These are phyloP conservation scores for Anastatus disparis DNA, from an alignment of 1,140 invertebrate species.

Conservation along the genomic window DNA sequence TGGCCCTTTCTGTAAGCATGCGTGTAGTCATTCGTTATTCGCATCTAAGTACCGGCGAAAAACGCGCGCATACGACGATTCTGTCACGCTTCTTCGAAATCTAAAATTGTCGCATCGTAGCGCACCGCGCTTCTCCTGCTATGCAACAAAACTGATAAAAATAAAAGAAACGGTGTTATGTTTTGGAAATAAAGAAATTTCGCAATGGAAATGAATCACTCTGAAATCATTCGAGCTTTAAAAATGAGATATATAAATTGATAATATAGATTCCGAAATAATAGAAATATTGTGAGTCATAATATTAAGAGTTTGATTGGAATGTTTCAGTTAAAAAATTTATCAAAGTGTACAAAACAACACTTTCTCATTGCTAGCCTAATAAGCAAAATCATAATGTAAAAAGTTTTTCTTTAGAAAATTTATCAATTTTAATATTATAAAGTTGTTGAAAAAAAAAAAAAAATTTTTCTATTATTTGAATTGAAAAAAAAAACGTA, in stretches of 20 bases:
- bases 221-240: neutral
- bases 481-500: too few relatives aligned
- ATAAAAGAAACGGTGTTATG: neutral
- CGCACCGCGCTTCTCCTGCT: neutral
- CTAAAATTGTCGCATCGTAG: slow-evolving; percentile 22
- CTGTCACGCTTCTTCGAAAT: slow-evolving; percentile 28
- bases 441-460: too few relatives aligned
- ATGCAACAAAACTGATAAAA: slow-evolving; percentile 14
- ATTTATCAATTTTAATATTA: too few relatives aligned
- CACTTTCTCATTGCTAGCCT: too few relatives aligned
- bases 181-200: neutral
- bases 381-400: too few relatives aligned
- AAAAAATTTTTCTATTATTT: too few relatives aligned
- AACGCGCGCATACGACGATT: neutral
- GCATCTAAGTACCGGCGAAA: neutral
- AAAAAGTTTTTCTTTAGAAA: too few relatives aligned
- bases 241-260: neutral
- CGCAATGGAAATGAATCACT: neutral
- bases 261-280: neutral
- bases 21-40: neutral
- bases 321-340: too few relatives aligned
- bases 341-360: too few relatives aligned
- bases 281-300: neutral
- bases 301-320: neutral
- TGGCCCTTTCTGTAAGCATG: neutral